A percentile compares a stretch with the other conserved stretches of the same genome.
These are phyloP conservation scores for Lycocerus yunnanus DNA, from an alignment of 2,888 invertebrate species.

Conservation along the genomic window DNA sequence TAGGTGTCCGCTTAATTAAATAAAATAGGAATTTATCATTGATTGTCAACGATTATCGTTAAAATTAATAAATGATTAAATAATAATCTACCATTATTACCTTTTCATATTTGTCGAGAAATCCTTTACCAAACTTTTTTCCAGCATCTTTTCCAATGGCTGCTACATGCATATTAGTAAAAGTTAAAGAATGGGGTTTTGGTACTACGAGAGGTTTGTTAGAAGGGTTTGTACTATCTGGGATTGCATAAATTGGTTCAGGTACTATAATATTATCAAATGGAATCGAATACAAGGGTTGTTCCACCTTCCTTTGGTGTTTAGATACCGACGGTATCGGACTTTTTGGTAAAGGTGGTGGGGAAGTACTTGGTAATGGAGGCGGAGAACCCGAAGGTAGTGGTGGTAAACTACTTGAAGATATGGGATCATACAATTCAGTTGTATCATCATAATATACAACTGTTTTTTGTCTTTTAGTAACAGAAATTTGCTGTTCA, in stretches of 20 bases:
- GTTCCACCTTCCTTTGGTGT: not conserved
- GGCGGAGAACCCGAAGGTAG: conserved; percentile 17
- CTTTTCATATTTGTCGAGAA: conserved; percentile 9
- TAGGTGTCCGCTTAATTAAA: not conserved
- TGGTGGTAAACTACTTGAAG: conserved; percentile 1
- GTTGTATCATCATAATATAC: conserved; percentile 19
- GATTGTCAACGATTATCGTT: not conserved
- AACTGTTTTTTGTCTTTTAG: not conserved
- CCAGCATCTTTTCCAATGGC: conserved; percentile 15
- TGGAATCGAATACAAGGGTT: conserved; percentile 5
- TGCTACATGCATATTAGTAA: conserved; percentile 39
- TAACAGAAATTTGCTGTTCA: not conserved
- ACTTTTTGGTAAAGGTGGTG: conserved; percentile 37
- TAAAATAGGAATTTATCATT: not conserved
- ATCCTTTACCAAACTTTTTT: conserved; percentile 9
- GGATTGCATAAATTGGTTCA: conserved; percentile 12
- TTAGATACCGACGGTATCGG: conserved; percentile 32
- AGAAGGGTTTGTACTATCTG: not conserved
- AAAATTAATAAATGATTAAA: not conserved
- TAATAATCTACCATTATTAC: conserved; percentile 10
- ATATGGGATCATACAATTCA: not conserved
- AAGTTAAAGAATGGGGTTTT: conserved; percentile 36
- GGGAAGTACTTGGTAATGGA: not conserved
- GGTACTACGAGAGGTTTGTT: conserved; percentile 6
- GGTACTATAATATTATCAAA: not conserved